Conservation (phyloP, 2,888 invertebrate species). For the Cremastinae sp. region DNA sequence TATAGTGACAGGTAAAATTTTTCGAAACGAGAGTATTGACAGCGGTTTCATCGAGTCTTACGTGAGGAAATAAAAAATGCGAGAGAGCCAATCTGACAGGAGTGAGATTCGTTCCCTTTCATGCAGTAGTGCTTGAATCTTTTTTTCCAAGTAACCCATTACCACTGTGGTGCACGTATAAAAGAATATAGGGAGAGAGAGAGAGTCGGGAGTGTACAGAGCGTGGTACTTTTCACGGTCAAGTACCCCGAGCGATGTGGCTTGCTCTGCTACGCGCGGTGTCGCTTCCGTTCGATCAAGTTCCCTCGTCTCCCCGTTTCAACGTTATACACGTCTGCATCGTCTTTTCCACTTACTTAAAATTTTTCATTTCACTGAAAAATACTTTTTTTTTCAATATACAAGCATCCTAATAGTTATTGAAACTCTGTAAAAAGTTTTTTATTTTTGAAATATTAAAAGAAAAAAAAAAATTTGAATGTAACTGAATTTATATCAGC, state of each 20-base stretch:
- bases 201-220: slow-evolving; percentile 20
- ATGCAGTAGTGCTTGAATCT: slow-evolving; percentile 6
- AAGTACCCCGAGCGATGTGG: slow-evolving; percentile 73
- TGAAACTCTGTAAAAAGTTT: too few relatives aligned
- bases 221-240: slow-evolving; percentile 75
- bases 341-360: slow-evolving; percentile 3
- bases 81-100: too few relatives aligned
- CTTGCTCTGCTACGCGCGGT: slow-evolving; percentile 59
- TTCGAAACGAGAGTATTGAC: too few relatives aligned
- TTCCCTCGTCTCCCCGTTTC: slow-evolving; percentile 74
- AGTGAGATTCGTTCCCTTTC: background rate
- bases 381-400: too few relatives aligned
- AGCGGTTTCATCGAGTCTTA: too few relatives aligned
- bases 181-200: slow-evolving; percentile 22
- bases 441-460: too few relatives aligned
- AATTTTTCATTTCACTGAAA: background rate
- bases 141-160: slow-evolving; percentile 34
- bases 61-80: too few relatives aligned
- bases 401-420: too few relatives aligned
- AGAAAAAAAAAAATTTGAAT: too few relatives aligned
- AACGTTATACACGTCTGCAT: slow-evolving; percentile 65
- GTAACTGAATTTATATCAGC: too few relatives aligned
- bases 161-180: slow-evolving; percentile 25
- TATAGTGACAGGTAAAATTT: too few relatives aligned
- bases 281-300: slow-evolving; percentile 77